Percentiles rank a stretch among this genome's conserved stretches.
phyloP scores from a whole-genome alignment of 2,888 invertebrate species.

The Drosophila emarginata region DNA sequence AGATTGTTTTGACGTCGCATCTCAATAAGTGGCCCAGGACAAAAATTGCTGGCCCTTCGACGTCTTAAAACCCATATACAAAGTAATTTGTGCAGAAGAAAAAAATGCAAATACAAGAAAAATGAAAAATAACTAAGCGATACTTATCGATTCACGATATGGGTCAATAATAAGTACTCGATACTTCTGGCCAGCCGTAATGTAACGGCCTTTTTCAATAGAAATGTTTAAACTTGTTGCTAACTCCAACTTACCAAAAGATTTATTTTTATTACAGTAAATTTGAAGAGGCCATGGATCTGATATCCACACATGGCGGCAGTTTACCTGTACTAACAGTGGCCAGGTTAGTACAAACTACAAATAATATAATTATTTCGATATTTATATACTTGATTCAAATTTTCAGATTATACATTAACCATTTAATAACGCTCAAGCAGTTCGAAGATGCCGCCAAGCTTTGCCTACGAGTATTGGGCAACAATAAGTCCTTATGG shows the following conservation, averaged over 20 bases:
- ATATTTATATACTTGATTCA: not conserved
- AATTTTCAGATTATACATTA: slow-evolving; percentile 86
- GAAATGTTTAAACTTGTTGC: not conserved
- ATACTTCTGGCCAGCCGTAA: not conserved
- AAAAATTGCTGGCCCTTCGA: not conserved
- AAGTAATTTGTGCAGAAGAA: not conserved
- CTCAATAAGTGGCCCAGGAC: slow-evolving; percentile 1
- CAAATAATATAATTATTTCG: not conserved
- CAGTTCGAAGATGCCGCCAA: slow-evolving; percentile 93
- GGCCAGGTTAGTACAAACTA: slow-evolving; percentile 66
- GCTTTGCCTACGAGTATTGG: slow-evolving; percentile 92
- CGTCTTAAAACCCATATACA: not conserved
- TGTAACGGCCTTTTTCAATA: not conserved
- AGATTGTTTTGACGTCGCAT: slow-evolving; percentile 81
- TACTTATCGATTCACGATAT: not conserved
- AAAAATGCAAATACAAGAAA: not conserved
- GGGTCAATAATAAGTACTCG: not conserved
- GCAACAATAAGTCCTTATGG: slow-evolving; percentile 92
- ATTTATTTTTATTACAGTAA: slow-evolving; percentile 82
- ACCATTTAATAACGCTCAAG: slow-evolving; percentile 88
- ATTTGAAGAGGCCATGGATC: slow-evolving; percentile 93
- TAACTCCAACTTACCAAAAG: not conserved
- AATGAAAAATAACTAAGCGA: not conserved
- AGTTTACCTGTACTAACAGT: slow-evolving; percentile 75
- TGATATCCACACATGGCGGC: slow-evolving; percentile 88